Evolutionary conservation across 2,797 vertebrate species (phyloP).

Genomic region (Hybognathus amarus): DNA sequence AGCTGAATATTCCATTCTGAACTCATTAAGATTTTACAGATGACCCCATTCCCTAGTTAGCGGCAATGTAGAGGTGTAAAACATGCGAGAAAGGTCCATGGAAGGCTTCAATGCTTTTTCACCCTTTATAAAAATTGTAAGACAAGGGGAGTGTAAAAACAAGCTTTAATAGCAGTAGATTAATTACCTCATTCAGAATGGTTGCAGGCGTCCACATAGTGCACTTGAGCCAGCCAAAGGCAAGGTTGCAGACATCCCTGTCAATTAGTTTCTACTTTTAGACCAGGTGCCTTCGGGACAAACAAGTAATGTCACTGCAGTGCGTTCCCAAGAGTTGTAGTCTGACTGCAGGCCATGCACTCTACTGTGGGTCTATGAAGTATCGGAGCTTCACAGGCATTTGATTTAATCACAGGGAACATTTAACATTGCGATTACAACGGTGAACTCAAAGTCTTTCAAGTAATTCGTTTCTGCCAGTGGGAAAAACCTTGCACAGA

Average conservation of each 20-base stretch:
- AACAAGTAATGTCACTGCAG: conserved; percentile 57
- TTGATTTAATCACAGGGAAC: conserved; percentile 58
- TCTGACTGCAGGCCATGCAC: conserved; percentile 46
- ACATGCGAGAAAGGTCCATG: conserved; percentile 27
- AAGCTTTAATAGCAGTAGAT: conserved; percentile 57
- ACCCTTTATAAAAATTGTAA: conserved; percentile 52
- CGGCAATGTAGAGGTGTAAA: conserved; percentile 47
- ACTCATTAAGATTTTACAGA: conserved; percentile 42
- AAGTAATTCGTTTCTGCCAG: conserved; percentile 35
- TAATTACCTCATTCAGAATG: conserved; percentile 61
- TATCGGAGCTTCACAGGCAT: conserved; percentile 43
- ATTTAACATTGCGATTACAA: conserved; percentile 46
- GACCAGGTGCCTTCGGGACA: conserved; percentile 56
- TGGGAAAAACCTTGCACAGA: conserved; percentile 23
- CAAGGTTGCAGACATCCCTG: conserved; percentile 64
- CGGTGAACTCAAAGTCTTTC: conserved; percentile 54
- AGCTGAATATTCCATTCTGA: conserved; percentile 10
- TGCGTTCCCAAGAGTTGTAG: conserved; percentile 51
- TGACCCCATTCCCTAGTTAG: conserved; percentile 31
- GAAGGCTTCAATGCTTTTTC: conserved; percentile 33
- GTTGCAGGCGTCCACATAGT: conserved; percentile 53
- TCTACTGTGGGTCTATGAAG: conserved; percentile 45
- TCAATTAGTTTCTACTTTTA: conserved; percentile 63
- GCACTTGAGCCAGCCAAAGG: conserved; percentile 58
- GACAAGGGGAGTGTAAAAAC: conserved; percentile 54